Conservation (phyloP, 2,888 invertebrate species). For the Lamproptera curius region DNA sequence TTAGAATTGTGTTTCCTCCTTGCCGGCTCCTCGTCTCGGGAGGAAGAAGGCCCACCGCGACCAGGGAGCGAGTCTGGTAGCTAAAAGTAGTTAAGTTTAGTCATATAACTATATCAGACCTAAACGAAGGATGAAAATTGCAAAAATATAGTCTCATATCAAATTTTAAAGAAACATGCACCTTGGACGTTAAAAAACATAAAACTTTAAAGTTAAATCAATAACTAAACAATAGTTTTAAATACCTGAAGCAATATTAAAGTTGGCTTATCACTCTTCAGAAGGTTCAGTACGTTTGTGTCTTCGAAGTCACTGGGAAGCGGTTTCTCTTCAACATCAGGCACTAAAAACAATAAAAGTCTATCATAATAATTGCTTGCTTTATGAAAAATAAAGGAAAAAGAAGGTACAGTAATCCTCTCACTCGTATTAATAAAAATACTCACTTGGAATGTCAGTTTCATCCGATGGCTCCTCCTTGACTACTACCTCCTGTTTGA, state of each 20-base stretch:
- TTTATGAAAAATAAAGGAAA: too few species aligned
- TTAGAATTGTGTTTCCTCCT: constrained; percentile 29
- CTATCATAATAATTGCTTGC: too few species aligned
- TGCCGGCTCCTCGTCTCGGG: constrained; percentile 42
- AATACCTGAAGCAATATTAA: constrained; percentile 63
- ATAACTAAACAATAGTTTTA: neutral
- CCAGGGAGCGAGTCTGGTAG: constrained; percentile 58
- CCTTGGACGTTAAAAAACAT: neutral
- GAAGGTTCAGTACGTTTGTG: constrained; percentile 51
- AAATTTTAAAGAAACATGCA: neutral
- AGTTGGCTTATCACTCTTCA: constrained; percentile 53
- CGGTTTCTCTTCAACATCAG: constrained; percentile 31
- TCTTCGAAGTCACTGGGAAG: constrained; percentile 46
- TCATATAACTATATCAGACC: neutral
- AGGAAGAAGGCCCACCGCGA: constrained; percentile 44
- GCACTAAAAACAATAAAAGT: too few species aligned
- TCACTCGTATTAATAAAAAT: too few species aligned
- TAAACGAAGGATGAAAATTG: neutral
- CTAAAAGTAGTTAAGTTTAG: neutral
- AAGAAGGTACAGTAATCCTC: too few species aligned
- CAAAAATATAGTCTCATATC: neutral
- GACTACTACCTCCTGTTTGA: constrained; percentile 58
- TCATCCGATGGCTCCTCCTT: constrained; percentile 56
- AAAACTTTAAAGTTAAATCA: neutral
- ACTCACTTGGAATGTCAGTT: constrained; percentile 36